Evolutionary conservation across 2,113 vertebrate species (phyloP).

Genomic region (Channa argus): DNA sequence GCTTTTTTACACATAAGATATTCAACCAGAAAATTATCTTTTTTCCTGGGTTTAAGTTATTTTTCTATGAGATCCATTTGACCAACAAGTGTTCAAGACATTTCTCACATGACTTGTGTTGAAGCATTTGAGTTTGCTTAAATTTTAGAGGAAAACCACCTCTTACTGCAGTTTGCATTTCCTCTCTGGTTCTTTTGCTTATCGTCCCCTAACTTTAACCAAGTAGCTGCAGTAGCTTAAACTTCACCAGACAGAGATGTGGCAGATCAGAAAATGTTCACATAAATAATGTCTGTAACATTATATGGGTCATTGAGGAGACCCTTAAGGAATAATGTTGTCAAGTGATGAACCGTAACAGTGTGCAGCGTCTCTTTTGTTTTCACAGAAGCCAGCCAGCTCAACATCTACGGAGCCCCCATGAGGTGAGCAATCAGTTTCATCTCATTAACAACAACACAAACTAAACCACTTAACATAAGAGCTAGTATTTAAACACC

Average conservation of each 20-base stretch:
- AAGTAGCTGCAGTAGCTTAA: background rate
- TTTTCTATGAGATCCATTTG: no score
- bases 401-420: conserved; percentile 87
- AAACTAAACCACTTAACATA: background rate
- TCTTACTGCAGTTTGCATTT: no score
- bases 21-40: no score
- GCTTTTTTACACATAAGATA: no score
- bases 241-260: background rate
- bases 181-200: no score
- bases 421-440: conserved; percentile 82
- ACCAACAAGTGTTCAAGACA: no score
- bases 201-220: no score
- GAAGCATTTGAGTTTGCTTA: no score
- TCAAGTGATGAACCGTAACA: background rate
- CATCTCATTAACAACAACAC: background rate
- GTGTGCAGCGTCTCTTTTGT: conserved; percentile 31
- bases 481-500: background rate
- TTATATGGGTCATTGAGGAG: background rate
- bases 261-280: background rate
- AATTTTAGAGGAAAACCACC: no score
- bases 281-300: background rate
- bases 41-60: no score
- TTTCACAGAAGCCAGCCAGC: conserved; percentile 90
- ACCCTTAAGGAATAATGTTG: background rate
- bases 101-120: no score